These are phyloP conservation scores for Phymastichus coffea DNA, from an alignment of 1,140 invertebrate species.

Conservation along the genomic window DNA sequence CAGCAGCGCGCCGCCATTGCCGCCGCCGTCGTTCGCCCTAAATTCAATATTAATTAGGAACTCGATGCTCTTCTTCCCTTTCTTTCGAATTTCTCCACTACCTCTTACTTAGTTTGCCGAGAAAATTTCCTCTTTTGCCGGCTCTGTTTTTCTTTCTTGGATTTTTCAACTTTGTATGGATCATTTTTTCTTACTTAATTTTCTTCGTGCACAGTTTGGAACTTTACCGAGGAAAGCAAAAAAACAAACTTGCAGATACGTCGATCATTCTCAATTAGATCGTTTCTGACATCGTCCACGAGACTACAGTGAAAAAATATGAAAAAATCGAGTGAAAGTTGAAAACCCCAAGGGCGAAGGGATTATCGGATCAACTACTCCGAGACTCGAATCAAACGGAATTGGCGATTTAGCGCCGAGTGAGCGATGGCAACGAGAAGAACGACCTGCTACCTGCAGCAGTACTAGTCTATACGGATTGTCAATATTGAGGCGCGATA, in stretches of 20 bases:
- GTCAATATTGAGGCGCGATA: constrained; percentile 4
- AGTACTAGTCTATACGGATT: too few species aligned
- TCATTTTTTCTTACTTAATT: not conserved
- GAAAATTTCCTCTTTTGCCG: too few species aligned
- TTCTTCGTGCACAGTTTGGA: not conserved
- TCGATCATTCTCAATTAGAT: not conserved
- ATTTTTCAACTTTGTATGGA: too few species aligned
- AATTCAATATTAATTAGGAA: constrained; percentile 20
- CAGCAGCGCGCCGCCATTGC: too few species aligned
- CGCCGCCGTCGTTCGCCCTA: not conserved
- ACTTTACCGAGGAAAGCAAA: not conserved
- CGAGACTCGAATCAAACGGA: constrained; percentile 24
- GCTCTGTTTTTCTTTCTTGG: too few species aligned
- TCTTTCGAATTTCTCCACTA: too few species aligned
- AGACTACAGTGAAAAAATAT: not conserved
- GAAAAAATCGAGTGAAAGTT: too few species aligned
- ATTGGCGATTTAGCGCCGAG: constrained; percentile 13
- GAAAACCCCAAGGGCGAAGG: not conserved
- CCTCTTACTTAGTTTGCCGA: too few species aligned
- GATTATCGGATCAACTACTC: constrained; percentile 5
- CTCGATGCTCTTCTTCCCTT: constrained; percentile 8
- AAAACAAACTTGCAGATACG: not conserved
- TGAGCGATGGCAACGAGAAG: not conserved
- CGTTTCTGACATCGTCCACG: not conserved
- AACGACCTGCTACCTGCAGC: not conserved